Evolutionary conservation across 2,797 vertebrate genomes (phyloP), one percentile per base, ranked within the genome.

Genomic region (Eutrigla gurnardus): DNA sequence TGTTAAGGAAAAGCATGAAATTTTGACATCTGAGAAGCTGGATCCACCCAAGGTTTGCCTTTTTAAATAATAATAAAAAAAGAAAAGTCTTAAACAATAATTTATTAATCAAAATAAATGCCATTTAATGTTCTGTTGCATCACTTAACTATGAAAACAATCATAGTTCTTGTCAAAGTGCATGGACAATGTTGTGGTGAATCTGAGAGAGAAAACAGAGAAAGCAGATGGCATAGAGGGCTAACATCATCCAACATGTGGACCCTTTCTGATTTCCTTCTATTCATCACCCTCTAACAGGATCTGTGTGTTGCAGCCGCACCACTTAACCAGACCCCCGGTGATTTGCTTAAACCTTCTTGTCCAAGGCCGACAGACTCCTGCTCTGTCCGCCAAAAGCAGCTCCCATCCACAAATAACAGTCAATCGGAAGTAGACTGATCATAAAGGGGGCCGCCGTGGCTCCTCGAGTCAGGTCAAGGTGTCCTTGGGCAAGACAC

Each of bases 261-360:
- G 57, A 63, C 62, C 73, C 72, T 75, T 76, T 63, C 62, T 70
- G 75, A 90, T 88, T 86, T 87, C 42, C 65, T 58, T 73, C 85
- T 70, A 78, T 83, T 91, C 91, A 91, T 80, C 85, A 71, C 78
- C 52, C 59, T 58, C 88, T 84, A 93, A 92, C 91, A 89, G 86
- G 90, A 90, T 90, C 87, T 83, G 61, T 60, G 82, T 45, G 77
- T 85, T 88, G 84, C n/a, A 86, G 73, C 35, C 75, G 57, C 84
- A 75, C 78, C 73, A 82, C 85, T 89, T 85, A 84, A 85, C 86
- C 84, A 78, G 77, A 86, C 76, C 70, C 80, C 50, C 50, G 14
- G 70, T 71, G 69, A 89, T 89, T 83, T 86, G 54, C 82, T 86
- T 77, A 86, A 88, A 85, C 60, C 83, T 46, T 7, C 43, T 54